Conservation (phyloP, 2,888 invertebrate species). For the Notocelia uddmanniana region DNA sequence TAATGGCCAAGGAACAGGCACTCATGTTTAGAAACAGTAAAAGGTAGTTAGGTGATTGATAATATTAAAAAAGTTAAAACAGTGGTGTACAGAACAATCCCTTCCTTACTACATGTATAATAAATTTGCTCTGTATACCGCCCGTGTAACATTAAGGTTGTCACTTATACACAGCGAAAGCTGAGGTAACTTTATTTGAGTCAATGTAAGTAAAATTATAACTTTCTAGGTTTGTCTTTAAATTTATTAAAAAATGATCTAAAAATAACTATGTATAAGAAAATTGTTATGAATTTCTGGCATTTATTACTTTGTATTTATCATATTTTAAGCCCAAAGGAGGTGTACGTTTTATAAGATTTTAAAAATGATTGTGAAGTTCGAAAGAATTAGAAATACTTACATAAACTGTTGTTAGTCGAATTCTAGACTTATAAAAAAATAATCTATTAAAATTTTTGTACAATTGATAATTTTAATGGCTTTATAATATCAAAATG, state of each 20-base stretch:
- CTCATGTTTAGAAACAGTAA: constrained; percentile 66
- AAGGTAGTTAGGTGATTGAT: constrained; percentile 51
- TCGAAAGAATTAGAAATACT: constrained; percentile 18
- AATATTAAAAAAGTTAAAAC: constrained; percentile 49
- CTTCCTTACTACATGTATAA: background rate
- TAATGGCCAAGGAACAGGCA: constrained; percentile 66
- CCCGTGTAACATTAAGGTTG: background rate
- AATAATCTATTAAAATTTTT: constrained; percentile 28
- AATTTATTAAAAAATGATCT: background rate
- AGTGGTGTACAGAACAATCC: background rate
- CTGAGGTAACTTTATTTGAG: constrained; percentile 3
- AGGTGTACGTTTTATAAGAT: constrained; percentile 26
- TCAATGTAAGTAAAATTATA: constrained; percentile 7
- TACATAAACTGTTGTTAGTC: constrained; percentile 23
- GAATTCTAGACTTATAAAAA: constrained; percentile 8
- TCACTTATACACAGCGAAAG: background rate
- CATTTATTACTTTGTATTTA: constrained; percentile 10
- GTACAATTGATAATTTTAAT: constrained; percentile 38
- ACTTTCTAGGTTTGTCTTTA: background rate
- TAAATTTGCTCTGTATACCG: background rate
- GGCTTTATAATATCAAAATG: constrained; percentile 38
- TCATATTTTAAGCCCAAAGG: constrained; percentile 16
- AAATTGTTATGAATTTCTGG: constrained; percentile 5
- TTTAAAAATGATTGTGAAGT: constrained; percentile 31
- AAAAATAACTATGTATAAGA: constrained; percentile 1